Conservation (phyloP, 2,113 vertebrate species). For the Pangasianodon hypophthalmus region DNA sequence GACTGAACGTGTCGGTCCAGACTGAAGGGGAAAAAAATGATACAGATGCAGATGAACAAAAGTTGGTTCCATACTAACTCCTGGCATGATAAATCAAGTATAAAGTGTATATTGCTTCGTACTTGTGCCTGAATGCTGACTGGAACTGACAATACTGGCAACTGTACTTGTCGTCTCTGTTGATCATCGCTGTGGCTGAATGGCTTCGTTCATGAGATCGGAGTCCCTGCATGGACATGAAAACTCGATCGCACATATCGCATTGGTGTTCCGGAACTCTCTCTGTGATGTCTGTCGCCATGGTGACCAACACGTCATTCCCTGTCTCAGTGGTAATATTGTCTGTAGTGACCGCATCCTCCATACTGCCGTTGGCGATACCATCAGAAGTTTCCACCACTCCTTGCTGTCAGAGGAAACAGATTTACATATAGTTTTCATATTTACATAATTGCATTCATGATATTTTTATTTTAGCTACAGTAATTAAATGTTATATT, state of each 20-base stretch:
- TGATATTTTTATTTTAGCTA: neutral
- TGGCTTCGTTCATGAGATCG: slow-evolving; percentile 98
- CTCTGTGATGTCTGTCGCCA: slow-evolving; percentile 56
- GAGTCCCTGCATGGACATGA: slow-evolving; percentile 99
- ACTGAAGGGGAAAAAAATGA: slow-evolving; percentile 64
- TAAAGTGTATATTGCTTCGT: slow-evolving; percentile 61
- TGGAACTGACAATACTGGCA: slow-evolving; percentile 99
- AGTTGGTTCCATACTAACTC: slow-evolving; percentile 43
- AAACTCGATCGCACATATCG: slow-evolving; percentile 90
- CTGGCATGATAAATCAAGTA: neutral
- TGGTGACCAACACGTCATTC: slow-evolving; percentile 49
- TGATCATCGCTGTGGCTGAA: slow-evolving; percentile 89
- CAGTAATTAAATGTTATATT: neutral
- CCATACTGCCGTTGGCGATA: slow-evolving; percentile 65
- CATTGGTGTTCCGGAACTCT: slow-evolving; percentile 86
- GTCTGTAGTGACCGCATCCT: slow-evolving; percentile 54
- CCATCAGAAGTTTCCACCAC: slow-evolving; percentile 63
- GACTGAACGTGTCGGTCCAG: slow-evolving; percentile 98
- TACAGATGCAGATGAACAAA: slow-evolving; percentile 8
- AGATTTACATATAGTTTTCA: neutral
- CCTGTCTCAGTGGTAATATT: neutral
- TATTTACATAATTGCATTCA: neutral
- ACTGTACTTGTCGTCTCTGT: slow-evolving; percentile 94
- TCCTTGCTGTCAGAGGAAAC: slow-evolving; percentile 68
- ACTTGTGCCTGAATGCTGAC: slow-evolving; percentile 99